Evolutionary conservation across 92 coral and sea anemone genomes (phyloP).

Genomic region (Phymanthus crucifer): DNA sequence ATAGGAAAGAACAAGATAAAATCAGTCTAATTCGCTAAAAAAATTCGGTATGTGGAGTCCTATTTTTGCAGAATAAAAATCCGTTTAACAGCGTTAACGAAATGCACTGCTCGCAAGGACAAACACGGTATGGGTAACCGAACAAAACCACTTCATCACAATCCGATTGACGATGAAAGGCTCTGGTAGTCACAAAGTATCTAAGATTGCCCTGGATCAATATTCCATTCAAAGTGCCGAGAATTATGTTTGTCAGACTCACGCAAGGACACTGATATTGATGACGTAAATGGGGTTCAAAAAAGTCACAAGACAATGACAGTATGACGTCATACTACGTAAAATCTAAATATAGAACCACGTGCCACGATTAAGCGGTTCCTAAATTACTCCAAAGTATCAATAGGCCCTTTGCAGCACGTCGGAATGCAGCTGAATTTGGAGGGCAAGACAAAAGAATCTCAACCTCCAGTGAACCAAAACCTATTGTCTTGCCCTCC

Average conservation of each 20-base stretch:
- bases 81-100: background rate
- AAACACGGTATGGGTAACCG: background rate
- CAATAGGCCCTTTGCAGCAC: too few relatives aligned
- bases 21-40: too few relatives aligned
- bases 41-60: too few relatives aligned
- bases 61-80: too few relatives aligned
- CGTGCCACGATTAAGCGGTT: background rate
- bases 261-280: background rate
- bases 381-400: too few relatives aligned
- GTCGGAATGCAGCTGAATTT: too few relatives aligned
- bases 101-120: background rate
- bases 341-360: background rate
- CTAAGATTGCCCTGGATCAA: background rate
- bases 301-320: background rate
- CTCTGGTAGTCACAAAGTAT: background rate
- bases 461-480: too few relatives aligned
- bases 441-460: too few relatives aligned
- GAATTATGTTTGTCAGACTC: background rate
- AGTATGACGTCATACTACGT: background rate
- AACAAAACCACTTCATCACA: background rate
- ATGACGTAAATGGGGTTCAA: background rate
- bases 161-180: background rate
- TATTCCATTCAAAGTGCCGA: background rate
- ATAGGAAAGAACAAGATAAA: too few relatives aligned
- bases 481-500: too few relatives aligned